Evolutionary conservation across 1,140 invertebrate genomes (phyloP).

Genomic region (Monomorium pharaonis): DNA sequence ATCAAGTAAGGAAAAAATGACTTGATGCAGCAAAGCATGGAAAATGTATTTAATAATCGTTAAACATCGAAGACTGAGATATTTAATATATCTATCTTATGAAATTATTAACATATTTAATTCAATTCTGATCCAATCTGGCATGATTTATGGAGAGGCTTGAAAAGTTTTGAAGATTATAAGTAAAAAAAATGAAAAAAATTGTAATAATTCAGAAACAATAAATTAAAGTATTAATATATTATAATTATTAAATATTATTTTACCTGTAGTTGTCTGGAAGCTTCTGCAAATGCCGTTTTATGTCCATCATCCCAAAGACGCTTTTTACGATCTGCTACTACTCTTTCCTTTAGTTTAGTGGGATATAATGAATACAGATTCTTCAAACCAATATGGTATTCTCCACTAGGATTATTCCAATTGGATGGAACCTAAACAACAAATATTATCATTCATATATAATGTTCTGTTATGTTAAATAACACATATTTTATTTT

Average conservation of each 20-base stretch:
- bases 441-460: constrained; percentile 10
- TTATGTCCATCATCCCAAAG: constrained; percentile 95
- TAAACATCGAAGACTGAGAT: background rate
- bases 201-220: background rate
- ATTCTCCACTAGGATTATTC: constrained; percentile 93
- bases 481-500: background rate
- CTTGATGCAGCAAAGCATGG: background rate
- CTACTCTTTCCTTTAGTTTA: constrained; percentile 93
- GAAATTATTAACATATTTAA: constrained; percentile 2
- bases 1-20: background rate
- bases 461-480: constrained; percentile 4
- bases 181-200: background rate
- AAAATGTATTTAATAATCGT: background rate
- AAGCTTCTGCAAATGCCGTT: constrained; percentile 90
- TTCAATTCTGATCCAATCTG: background rate
- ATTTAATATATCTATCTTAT: background rate
- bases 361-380: constrained; percentile 95
- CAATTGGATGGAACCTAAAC: constrained; percentile 92
- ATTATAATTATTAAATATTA: constrained; percentile 3
- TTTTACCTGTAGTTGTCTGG: constrained; percentile 88
- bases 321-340: constrained; percentile 93
- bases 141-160: background rate
- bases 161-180: background rate
- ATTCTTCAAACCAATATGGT: constrained; percentile 94
- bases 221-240: background rate